Evolutionary conservation across 2,888 invertebrate genomes (phyloP).

Genomic region (Oscheius sp.): DNA sequence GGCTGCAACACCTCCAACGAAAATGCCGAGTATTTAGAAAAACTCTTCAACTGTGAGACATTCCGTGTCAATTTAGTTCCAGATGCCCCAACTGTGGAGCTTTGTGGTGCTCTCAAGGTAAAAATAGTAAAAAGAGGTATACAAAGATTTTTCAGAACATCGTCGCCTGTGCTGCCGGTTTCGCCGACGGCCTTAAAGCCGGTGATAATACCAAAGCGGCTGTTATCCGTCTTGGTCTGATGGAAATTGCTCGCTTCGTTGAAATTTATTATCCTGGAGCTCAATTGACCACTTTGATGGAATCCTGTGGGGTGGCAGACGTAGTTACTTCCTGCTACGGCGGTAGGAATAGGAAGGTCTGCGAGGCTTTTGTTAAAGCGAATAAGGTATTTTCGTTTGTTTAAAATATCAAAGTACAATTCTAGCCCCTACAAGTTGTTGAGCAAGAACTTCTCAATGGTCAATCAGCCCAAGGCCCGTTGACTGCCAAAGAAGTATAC

Average conservation of each 20-base stretch:
- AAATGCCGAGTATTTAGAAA: constrained; percentile 81
- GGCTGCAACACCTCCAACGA: constrained; percentile 35
- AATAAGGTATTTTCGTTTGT: constrained; percentile 78
- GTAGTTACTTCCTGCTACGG: constrained; percentile 98
- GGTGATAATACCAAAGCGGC: constrained; percentile 99
- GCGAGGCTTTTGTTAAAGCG: constrained; percentile 91
- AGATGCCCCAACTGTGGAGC: constrained; percentile 94
- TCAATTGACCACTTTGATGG: constrained; percentile 91
- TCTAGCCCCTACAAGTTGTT: constrained; percentile 81
- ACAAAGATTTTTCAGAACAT: constrained; percentile 81
- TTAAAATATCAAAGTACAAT: constrained; percentile 17
- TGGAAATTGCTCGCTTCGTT: constrained; percentile 85
- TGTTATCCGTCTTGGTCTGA: constrained; percentile 94
- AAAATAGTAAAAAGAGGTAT: background rate
- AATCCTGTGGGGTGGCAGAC: constrained; percentile 98
- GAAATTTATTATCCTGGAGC: constrained; percentile 89
- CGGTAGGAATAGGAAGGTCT: constrained; percentile 91
- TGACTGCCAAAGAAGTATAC: constrained; percentile 80
- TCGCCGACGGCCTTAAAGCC: constrained; percentile 90
- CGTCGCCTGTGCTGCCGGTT: constrained; percentile 96
- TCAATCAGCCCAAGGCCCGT: constrained; percentile 96
- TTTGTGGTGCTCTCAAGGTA: constrained; percentile 98
- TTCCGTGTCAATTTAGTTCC: constrained; percentile 95
- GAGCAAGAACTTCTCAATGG: constrained; percentile 96
- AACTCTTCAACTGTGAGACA: constrained; percentile 90